Evolutionary conservation across 2,113 vertebrate genomes (phyloP).

Genomic region (Nothoprocta pentlandii): DNA sequence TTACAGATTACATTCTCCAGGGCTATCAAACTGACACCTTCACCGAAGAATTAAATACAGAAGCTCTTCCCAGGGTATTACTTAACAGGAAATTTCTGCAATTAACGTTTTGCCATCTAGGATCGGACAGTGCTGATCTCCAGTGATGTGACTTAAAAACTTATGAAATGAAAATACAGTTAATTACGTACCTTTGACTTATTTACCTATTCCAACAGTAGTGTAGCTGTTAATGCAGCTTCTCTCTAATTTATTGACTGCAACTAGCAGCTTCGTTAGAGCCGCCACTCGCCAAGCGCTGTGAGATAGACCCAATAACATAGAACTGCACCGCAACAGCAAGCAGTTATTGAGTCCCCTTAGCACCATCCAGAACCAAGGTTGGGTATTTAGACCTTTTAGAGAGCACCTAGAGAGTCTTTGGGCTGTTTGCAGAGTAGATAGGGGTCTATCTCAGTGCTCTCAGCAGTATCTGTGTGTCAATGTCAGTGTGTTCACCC

Average conservation of each 20-base stretch:
- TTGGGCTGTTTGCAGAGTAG: not conserved
- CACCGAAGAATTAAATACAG: slow-evolving; percentile 56
- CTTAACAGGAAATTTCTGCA: slow-evolving; percentile 69
- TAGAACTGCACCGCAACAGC: not conserved
- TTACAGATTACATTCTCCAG: not conserved
- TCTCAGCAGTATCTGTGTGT: not conserved
- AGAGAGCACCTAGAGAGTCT: not conserved
- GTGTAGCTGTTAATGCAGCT: slow-evolving; percentile 60
- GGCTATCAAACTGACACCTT: slow-evolving; percentile 29
- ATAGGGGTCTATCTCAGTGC: not conserved
- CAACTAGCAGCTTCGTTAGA: not conserved
- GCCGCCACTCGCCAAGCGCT: not conserved
- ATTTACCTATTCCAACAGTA: slow-evolving; percentile 73
- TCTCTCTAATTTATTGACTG: not conserved
- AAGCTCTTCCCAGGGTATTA: slow-evolving; percentile 56
- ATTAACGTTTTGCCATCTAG: slow-evolving; percentile 54
- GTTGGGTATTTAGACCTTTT: not conserved
- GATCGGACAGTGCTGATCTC: slow-evolving; percentile 54
- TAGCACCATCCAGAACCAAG: not conserved
- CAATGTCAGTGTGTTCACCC: not conserved
- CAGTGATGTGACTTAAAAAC: slow-evolving; percentile 57
- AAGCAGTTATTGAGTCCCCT: not conserved
- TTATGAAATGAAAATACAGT: slow-evolving; percentile 37
- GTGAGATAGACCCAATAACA: not conserved
- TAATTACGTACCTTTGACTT: slow-evolving; percentile 66